These are phyloP conservation scores for Potamilus streckersoni DNA, from an alignment of 1,140 invertebrate species.

Conservation along the genomic window DNA sequence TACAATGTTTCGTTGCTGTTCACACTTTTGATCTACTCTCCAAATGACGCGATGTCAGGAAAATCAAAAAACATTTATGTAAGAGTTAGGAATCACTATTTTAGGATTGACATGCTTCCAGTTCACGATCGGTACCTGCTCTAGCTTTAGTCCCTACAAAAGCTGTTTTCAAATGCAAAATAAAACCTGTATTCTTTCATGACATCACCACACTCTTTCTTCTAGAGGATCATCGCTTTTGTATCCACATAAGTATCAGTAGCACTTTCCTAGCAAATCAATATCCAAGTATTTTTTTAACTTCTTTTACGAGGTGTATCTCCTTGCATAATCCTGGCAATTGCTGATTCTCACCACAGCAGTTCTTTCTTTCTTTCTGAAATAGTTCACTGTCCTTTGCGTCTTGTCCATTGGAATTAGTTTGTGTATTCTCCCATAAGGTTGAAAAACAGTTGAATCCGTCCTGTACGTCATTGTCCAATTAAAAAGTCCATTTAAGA, in stretches of 20 bases:
- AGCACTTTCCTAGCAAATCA: conserved; percentile 75
- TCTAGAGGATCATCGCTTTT: conserved; percentile 32
- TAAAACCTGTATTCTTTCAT: conserved; percentile 89
- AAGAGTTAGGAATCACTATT: not conserved
- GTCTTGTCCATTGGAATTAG: conserved; percentile 16
- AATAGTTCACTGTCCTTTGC: conserved; percentile 14
- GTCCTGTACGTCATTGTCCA: conserved; percentile 54
- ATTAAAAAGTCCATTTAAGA: conserved; percentile 46
- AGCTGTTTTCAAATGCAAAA: conserved; percentile 65
- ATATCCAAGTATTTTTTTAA: conserved; percentile 72
- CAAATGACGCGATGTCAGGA: conserved; percentile 83
- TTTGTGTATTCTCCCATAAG: conserved; percentile 35
- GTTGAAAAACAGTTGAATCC: conserved; percentile 45
- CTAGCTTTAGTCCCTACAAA: conserved; percentile 55
- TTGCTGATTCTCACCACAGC: conserved; percentile 77
- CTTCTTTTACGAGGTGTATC: conserved; percentile 71
- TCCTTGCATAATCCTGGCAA: conserved; percentile 71
- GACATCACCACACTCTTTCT: conserved; percentile 36
- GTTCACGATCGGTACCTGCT: conserved; percentile 55
- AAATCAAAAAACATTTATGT: conserved; percentile 90
- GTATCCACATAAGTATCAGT: conserved; percentile 39
- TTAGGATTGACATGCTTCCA: conserved; percentile 34
- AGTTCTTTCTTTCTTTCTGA: conserved; percentile 34
- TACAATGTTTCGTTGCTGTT: conserved; percentile 54
- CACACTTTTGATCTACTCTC: conserved; percentile 80